These are phyloP conservation scores for Siniperca chuatsi DNA, from an alignment of 2,113 vertebrate genomes.

Conservation along the genomic window DNA sequence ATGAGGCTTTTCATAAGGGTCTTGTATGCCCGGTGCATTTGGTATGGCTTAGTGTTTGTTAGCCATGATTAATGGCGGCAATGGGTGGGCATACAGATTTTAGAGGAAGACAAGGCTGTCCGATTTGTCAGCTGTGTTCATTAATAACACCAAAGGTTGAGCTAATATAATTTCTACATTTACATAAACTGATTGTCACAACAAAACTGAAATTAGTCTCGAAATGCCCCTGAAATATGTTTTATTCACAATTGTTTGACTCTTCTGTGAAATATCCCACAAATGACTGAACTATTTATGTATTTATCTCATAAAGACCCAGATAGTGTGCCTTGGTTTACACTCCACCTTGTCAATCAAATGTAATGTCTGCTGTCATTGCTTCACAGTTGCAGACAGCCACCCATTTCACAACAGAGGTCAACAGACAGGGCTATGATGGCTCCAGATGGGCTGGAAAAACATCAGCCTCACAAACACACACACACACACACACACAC, in stretches of 20 bases:
- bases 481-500: conserved; percentile 45
- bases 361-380: conserved; percentile 56
- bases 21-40: conserved; percentile 33
- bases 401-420: conserved; percentile 44
- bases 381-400: conserved; percentile 52
- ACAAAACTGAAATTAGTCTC: background rate
- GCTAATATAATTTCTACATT: conserved; percentile 21
- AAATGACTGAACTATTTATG: conserved; percentile 20
- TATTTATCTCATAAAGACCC: conserved; percentile 6
- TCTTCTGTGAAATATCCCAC: conserved; percentile 10
- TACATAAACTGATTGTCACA: conserved; percentile 14
- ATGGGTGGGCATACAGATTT: conserved; percentile 24
- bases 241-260: background rate
- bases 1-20: conserved; percentile 49
- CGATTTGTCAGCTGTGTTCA: conserved; percentile 28
- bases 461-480: conserved; percentile 70
- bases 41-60: conserved; percentile 58
- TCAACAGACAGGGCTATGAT: conserved; percentile 50
- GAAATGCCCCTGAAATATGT: background rate
- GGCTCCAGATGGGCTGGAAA: conserved; percentile 74
- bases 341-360: conserved; percentile 69
- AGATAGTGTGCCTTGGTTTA: conserved; percentile 18
- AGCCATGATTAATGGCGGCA: conserved; percentile 68
- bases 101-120: conserved; percentile 2
- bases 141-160: conserved; percentile 21